Base-by-base conservation (phyloP, 2,113 vertebrate genomes). In the Ascaphus truei region DNA sequence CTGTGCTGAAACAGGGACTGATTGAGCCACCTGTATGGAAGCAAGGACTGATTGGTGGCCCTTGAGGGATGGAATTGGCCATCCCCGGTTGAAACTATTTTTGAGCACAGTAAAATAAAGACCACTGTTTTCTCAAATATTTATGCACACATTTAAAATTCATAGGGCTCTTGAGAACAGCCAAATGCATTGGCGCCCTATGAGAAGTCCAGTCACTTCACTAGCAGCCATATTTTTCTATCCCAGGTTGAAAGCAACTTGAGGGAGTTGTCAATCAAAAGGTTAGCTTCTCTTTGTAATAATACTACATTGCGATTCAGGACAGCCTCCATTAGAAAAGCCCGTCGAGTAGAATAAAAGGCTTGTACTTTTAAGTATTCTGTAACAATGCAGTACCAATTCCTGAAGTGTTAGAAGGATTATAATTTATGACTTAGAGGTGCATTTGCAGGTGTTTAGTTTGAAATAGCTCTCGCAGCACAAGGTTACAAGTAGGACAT, bases 401-500 rank as follows among this genome's bases (percentile, higher is more conserved):
- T 7, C 7, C 41, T 16, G n/a, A 18, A 16, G 4, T 2, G 15
- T 45, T 20, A 18, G 6, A 3, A 16, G 20, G 41, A 13, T 45
- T 18, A 18, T 7, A 45, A 18, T 18, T 20, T 18, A 18, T 18
- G 20, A 18, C 15, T 55, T 41, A 18, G 7, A 65, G 62, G 18
- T 68, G 11, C 20, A 48, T 22, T 23, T 58, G 30, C 30, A n/a
- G 29, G 50, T 68, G 27, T 68, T 47, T 39, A 59, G 43, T 50
- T 55, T 59, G 31, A 61, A 61, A 47, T 39, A 37, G n/a, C 39
- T 69, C 16, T 51, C 31, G 43, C 45, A 52, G 45, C 67, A 31
- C 67, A 71, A 71, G 45, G 67, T 60, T 61, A 61, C 67, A n/a
- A 51, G 52, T 29, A 61, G 67, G 57, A 59, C 66, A 68, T 48